These are phyloP conservation scores for Sparus aurata DNA, from an alignment of 2,797 vertebrate genomes.

Conservation along the genomic window DNA sequence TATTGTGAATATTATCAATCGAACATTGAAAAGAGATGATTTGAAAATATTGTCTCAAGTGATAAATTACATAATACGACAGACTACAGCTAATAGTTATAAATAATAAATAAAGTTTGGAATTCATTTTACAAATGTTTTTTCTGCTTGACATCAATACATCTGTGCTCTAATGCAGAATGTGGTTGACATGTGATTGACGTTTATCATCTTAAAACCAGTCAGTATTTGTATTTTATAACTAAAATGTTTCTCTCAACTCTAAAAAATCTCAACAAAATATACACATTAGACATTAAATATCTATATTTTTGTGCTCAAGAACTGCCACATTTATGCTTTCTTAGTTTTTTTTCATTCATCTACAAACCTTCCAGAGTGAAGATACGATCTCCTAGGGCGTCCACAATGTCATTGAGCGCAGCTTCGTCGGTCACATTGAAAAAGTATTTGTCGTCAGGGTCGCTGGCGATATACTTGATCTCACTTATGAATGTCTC, in stretches of 20 bases:
- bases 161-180: neutral
- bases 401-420: conserved; percentile 96
- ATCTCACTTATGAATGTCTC: conserved; percentile 95
- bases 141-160: neutral
- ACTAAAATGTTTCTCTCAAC: no score
- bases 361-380: conserved; percentile 91
- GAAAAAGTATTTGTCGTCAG: conserved; percentile 95
- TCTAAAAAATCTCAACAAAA: neutral
- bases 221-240: neutral
- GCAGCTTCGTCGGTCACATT: conserved; percentile 96
- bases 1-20: neutral
- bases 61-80: neutral
- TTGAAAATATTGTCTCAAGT: no score
- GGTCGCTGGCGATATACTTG: conserved; percentile 94
- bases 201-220: neutral
- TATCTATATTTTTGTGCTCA: neutral
- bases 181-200: neutral
- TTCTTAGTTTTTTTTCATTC: conserved; percentile 9
- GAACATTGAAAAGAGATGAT: no score
- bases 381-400: conserved; percentile 95
- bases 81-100: neutral
- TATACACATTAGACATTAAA: neutral
- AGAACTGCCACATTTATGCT: neutral
- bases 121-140: neutral
- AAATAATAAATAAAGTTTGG: no score